Evolutionary conservation across 1,140 invertebrate genomes (phyloP).

Genomic region (Megathymus violae): DNA sequence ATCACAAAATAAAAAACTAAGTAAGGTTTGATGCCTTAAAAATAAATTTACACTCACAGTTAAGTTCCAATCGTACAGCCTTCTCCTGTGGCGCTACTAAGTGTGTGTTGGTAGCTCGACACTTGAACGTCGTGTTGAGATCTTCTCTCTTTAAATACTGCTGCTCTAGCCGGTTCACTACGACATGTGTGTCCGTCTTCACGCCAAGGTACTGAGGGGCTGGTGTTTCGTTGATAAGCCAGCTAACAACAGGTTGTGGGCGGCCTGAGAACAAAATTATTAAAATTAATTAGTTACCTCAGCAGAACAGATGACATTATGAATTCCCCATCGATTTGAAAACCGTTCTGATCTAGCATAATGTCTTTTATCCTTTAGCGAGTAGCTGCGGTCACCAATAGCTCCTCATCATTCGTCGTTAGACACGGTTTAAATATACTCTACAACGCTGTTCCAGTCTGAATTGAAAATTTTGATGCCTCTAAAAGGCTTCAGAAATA

Average conservation of each 20-base stretch:
- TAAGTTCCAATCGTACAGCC: slow-evolving; percentile 89
- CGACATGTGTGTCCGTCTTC: slow-evolving; percentile 87
- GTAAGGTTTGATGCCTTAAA: neutral
- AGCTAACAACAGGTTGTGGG: slow-evolving; percentile 90
- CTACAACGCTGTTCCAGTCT: too few species aligned
- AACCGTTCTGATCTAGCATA: too few species aligned
- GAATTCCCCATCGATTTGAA: too few species aligned
- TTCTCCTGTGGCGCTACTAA: slow-evolving; percentile 91
- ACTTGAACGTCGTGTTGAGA: slow-evolving; percentile 92
- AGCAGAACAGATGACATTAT: too few species aligned
- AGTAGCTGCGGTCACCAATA: too few species aligned
- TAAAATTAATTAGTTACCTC: too few species aligned
- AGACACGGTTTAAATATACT: too few species aligned
- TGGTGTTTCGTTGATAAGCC: slow-evolving; percentile 90
- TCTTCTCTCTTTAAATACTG: slow-evolving; percentile 88
- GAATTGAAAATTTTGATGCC: too few species aligned
- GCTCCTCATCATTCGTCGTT: too few species aligned
- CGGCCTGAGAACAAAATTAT: slow-evolving; percentile 86
- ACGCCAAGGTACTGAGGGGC: slow-evolving; percentile 84
- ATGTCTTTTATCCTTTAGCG: too few species aligned
- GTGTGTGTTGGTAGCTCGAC: slow-evolving; percentile 93
- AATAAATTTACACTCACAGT: slow-evolving; percentile 85
- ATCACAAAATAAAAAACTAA: too few species aligned
- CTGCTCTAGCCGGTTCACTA: slow-evolving; percentile 90
- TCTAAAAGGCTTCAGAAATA: too few species aligned